phyloP scores from a whole-genome alignment of 2,888 invertebrate species.

The Lottia scabra region DNA sequence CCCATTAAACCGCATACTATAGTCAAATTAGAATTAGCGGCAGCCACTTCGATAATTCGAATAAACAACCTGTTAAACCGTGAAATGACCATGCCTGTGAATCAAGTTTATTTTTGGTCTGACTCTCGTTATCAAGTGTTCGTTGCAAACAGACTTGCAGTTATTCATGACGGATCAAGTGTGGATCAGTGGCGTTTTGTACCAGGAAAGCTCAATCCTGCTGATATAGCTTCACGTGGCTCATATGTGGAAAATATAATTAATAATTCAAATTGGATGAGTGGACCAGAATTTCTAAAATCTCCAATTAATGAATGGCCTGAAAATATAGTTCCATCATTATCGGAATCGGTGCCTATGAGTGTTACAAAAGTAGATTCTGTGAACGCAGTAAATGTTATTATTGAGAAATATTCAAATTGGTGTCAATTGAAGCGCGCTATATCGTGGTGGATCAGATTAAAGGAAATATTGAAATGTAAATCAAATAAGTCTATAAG shows the following conservation, averaged over 20 bases:
- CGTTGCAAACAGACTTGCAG: constrained; percentile 28
- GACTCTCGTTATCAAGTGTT: constrained; percentile 20
- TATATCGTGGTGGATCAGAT: neutral
- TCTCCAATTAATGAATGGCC: neutral
- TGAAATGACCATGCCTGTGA: no score
- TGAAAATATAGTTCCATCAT: no score
- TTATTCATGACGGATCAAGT: constrained; percentile 19
- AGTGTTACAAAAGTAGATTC: neutral
- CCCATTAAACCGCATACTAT: constrained; percentile 27
- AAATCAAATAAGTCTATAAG: neutral
- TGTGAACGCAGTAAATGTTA: neutral
- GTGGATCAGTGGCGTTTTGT: constrained; percentile 27
- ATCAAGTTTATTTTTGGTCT: no score
- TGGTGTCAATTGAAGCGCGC: neutral
- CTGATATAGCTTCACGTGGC: constrained; percentile 31
- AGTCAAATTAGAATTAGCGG: constrained; percentile 28
- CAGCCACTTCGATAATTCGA: constrained; percentile 17
- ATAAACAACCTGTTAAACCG: neutral
- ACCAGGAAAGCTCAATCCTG: constrained; percentile 27
- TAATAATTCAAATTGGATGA: constrained; percentile 18
- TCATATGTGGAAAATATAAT: constrained; percentile 15
- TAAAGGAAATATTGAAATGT: neutral
- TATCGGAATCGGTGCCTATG: neutral
- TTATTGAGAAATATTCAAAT: neutral
- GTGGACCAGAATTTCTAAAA: constrained; percentile 26